Evolutionary conservation across 2,113 vertebrate species (phyloP).

Genomic region (Melozone crissalis): DNA sequence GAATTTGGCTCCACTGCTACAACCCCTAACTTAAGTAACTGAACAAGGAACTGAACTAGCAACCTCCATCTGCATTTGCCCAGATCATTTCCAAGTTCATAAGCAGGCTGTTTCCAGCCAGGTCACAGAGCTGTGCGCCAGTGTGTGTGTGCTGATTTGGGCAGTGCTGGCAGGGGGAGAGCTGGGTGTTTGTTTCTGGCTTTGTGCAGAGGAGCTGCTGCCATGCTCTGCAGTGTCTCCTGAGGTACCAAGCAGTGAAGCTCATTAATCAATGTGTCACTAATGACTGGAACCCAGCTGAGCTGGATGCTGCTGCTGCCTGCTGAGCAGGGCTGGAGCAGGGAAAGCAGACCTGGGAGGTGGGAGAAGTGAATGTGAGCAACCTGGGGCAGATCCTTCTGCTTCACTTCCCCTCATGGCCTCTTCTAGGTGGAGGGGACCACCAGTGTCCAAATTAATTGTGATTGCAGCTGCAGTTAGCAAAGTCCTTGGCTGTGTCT

Average conservation of each 20-base stretch:
- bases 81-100: background rate
- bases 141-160: background rate
- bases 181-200: background rate
- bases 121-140: background rate
- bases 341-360: background rate
- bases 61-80: background rate
- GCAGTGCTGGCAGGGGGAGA: background rate
- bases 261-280: background rate
- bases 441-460: background rate
- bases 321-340: background rate
- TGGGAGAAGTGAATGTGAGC: accelerated
- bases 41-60: background rate
- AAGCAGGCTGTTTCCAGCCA: background rate
- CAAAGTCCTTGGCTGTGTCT: background rate
- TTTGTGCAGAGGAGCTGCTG: background rate
- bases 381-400: background rate
- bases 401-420: accelerated
- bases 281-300: background rate
- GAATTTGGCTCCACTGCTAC: background rate
- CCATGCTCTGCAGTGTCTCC: background rate
- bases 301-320: background rate
- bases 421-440: background rate
- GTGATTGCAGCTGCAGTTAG: background rate
- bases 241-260: background rate
- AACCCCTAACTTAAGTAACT: background rate